Base-by-base conservation (phyloP, 1,140 invertebrate species). In the Aphis gossypii region DNA sequence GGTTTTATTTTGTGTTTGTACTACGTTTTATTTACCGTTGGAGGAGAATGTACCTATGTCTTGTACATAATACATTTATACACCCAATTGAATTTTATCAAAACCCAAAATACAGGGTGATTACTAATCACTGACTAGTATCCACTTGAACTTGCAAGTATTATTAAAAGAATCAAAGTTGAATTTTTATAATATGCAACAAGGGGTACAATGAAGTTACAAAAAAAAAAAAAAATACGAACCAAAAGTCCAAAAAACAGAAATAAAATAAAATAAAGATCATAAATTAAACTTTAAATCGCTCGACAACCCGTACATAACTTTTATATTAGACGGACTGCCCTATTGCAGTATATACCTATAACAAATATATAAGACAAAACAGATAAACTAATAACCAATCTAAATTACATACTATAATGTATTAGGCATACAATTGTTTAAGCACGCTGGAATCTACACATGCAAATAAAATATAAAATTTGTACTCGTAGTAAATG, bases 1-100 rank as follows among this genome's bases (percentile, higher is more conserved):
- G 84, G 84, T 48, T n/a, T 87, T 87, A 48, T 87, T 87, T 48
- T 30, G 14, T 87, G 44, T 46, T 87, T 87, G 46, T 48, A 84
- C 30, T 14, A 51, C 30, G 46, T 88, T 46, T 84, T 48, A 44
- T 46, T 48, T 46, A n/a, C 41, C 1, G 3, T 8, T 0, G 38
- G 14, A 35, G 21, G 4, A 82, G 35, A 2, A 35, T n/a, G 68
- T 41, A 41, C 38, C 1, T 41, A 41, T 2, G 38, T 41, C 38
- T 1, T 41, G 41, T 84, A 30, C 41, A 25, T 46, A 44, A 84
- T 46, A 86, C 11, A 86, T 25, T 44, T 46, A 46, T 46, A 46
- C 30, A 48, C 7, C 6, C n/a, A 76, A 88, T 51, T 88, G 46
- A 48, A n/a, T 88, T 35, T 87, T 76, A 76, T 88, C 46, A 88